phyloP scores from a whole-genome alignment of 2,113 vertebrate species.

The Tonatia bakeri region DNA sequence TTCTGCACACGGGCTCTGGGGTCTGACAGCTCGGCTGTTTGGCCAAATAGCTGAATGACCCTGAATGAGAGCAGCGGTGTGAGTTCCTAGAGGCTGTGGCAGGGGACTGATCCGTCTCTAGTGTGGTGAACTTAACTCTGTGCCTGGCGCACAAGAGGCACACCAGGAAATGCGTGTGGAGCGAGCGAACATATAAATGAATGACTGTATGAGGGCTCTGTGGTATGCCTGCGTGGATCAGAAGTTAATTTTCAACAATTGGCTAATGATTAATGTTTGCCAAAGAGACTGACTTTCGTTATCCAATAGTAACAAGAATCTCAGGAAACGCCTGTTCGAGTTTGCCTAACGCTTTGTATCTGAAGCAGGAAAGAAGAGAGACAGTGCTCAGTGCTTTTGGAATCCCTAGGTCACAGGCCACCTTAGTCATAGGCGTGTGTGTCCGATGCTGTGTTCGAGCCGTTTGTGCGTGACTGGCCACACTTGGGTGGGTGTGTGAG shows the following conservation, averaged over 20 bases:
- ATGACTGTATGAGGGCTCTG: neutral
- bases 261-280: conserved; percentile 69
- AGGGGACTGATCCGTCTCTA: neutral
- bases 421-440: neutral
- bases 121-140: neutral
- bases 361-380: neutral
- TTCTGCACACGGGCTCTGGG: neutral
- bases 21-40: neutral
- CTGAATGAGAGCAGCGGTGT: neutral
- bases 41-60: neutral
- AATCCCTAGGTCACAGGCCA: neutral
- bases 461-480: neutral
- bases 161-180: neutral
- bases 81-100: neutral
- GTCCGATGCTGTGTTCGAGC: neutral
- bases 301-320: conserved; percentile 41
- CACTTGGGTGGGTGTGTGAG: neutral
- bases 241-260: conserved; percentile 69
- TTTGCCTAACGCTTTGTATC: neutral
- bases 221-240: neutral
- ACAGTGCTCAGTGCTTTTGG: neutral
- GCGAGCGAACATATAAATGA: neutral
- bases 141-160: neutral
- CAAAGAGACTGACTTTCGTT: conserved; percentile 32
- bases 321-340: conserved; percentile 48